Percentiles rank a stretch among this genome's conserved stretches.
These are phyloP conservation scores for Brachyrhaphis roseni DNA, from an alignment of 2,797 vertebrate species.

Conservation along the genomic window DNA sequence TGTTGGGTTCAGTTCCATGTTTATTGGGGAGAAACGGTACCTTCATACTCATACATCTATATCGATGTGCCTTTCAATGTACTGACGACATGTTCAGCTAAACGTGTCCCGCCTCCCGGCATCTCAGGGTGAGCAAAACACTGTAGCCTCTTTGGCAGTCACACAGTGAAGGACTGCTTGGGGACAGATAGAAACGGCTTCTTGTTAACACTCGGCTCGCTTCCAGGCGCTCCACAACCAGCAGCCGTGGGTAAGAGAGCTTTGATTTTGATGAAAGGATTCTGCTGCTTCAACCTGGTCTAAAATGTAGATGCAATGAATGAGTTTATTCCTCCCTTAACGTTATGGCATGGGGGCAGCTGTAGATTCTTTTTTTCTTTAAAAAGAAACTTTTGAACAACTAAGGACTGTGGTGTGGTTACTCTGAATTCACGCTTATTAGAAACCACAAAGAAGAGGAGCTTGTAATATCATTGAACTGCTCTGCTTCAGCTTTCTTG, in stretches of 20 bases:
- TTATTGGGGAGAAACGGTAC: too few relatives aligned
- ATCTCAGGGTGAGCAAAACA: slow-evolving; percentile 40
- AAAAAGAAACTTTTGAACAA: slow-evolving; percentile 16
- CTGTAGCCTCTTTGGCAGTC: slow-evolving; percentile 56
- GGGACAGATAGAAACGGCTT: slow-evolving; percentile 21
- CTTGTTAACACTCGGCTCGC: neutral
- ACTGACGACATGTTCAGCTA: neutral
- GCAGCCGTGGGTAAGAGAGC: slow-evolving; percentile 62
- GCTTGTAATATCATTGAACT: neutral
- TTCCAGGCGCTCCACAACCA: slow-evolving; percentile 26
- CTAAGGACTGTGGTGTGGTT: slow-evolving; percentile 18
- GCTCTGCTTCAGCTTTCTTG: slow-evolving; percentile 7
- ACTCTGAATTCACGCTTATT: neutral
- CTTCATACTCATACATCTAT: too few relatives aligned
- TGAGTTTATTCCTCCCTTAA: neutral
- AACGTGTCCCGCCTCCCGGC: slow-evolving; percentile 57
- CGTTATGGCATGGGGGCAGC: neutral
- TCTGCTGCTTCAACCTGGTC: slow-evolving; percentile 7
- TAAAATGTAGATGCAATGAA: neutral
- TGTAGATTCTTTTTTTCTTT: neutral
- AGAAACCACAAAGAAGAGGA: neutral
- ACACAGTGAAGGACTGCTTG: slow-evolving; percentile 22
- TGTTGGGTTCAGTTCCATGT: too few relatives aligned
- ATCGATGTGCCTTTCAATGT: too few relatives aligned
- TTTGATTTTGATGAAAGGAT: slow-evolving; percentile 1